Conservation (phyloP, 2,888 invertebrate species). For the Chrysolina haemoptera region DNA sequence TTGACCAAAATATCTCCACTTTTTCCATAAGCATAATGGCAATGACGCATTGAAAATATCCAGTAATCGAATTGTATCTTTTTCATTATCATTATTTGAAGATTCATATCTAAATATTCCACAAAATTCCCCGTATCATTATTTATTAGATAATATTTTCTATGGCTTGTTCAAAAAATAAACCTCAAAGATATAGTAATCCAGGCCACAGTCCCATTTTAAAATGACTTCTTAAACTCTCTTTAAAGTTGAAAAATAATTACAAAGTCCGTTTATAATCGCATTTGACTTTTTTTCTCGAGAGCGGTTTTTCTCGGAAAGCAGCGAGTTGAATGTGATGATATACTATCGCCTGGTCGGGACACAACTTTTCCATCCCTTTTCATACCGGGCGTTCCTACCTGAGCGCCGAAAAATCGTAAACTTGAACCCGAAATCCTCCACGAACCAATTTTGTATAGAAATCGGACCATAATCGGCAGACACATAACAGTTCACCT, state of each 20-base stretch:
- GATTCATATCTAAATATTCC: background rate
- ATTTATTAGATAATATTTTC: too few relatives aligned
- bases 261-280: slow-evolving; percentile 10
- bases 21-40: too few relatives aligned
- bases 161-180: background rate
- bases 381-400: slow-evolving; percentile 28
- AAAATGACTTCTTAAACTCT: background rate
- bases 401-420: slow-evolving; percentile 32
- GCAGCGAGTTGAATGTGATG: slow-evolving; percentile 38
- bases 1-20: too few relatives aligned
- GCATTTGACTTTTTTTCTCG: background rate
- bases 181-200: background rate
- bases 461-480: too few relatives aligned
- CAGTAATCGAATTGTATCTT: too few relatives aligned
- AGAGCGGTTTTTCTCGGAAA: background rate
- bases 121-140: background rate
- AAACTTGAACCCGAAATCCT: too few relatives aligned
- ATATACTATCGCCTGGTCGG: slow-evolving; percentile 41
- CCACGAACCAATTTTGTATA: too few relatives aligned
- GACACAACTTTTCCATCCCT: slow-evolving; percentile 38
- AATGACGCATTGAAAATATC: too few relatives aligned
- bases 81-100: too few relatives aligned
- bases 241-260: background rate
- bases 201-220: background rate
- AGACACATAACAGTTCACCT: too few relatives aligned